Evolutionary conservation across 2,113 vertebrate species (phyloP), one percentile per base, ranked within the genome.

Genomic region (Corythoichthys intestinalis): DNA sequence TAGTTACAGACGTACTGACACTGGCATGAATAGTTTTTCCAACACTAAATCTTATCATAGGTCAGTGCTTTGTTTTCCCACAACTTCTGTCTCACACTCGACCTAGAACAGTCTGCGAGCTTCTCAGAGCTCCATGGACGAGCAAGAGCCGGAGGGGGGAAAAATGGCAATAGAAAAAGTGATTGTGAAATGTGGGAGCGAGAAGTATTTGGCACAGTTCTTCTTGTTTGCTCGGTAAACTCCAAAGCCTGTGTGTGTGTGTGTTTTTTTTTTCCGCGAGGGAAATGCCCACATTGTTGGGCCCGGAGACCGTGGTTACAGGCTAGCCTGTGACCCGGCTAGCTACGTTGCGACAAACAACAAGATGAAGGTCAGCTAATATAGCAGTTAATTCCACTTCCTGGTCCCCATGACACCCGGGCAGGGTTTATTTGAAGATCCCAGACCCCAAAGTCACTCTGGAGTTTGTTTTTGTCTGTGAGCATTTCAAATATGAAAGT

Each of bases 361-460:
- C 89, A 85, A 92, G 83, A 94, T 94, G 94, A 97, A 96, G 96
- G 94, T 97, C 94, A 95, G 94, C 94, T 96, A 94, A 96, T 96
- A 96, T 95, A 91, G 91, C 91, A 84, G 91, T 94, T 96, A 94
- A 91, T 95, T 95, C 94, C 92, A 93, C 93, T 93, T 95, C 94
- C 93, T 85, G 93, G 95, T 98, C 95, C 92, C 94, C 95, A 94
- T 96, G 97, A 95, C 96, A 96, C 94, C 96, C 78, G 91, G 92
- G 89, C 86, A 78, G 87, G 91, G 93, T 97, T 98, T 98, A 92
- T 99, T 98, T 99, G 96, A 96, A 93, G 97, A 99, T 99, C 97
- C 96, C 91, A 93, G 90, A 91, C 93, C 94, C 94, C 71, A 37
- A 92, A 96, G 92, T 95, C 94, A 94, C 92, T 93, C 89, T 91